A percentile compares a stretch with the other conserved stretches of the same genome.
Conservation (phyloP, 2,888 invertebrate genomes). For the Arrhopalites spinosus region DNA sequence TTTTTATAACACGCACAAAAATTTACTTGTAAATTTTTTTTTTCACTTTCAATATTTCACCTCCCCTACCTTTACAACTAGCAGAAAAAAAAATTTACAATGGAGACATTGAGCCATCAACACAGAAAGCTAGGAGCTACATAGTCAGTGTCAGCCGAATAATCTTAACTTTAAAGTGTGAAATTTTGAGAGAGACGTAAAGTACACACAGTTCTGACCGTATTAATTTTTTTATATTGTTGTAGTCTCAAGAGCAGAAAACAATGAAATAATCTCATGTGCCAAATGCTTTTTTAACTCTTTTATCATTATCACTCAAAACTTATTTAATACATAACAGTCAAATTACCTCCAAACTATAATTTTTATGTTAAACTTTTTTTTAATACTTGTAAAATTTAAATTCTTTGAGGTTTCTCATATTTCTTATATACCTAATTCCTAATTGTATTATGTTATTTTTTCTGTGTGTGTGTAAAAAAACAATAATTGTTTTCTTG, state of each 20-base stretch:
- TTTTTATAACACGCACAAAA: too few species aligned
- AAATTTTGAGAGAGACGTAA: too few species aligned
- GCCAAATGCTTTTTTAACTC: background rate
- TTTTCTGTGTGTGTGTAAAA: background rate
- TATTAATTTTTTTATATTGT: conserved; percentile 1
- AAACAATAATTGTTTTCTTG: background rate
- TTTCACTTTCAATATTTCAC: background rate
- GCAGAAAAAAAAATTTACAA: too few species aligned
- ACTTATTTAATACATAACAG: too few species aligned
- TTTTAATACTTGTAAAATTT: too few species aligned
- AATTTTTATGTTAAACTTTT: too few species aligned
- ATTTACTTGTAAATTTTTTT: too few species aligned
- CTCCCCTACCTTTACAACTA: too few species aligned
- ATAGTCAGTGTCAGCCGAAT: conserved; percentile 1
- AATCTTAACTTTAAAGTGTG: background rate
- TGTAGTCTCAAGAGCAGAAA: background rate
- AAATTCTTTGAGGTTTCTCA: background rate
- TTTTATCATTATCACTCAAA: background rate
- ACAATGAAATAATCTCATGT: conserved; percentile 1
- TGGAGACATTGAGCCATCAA: too few species aligned
- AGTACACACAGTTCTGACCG: background rate
- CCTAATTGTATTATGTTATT: background rate
- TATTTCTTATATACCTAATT: too few species aligned
- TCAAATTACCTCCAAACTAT: too few species aligned
- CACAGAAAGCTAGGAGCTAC: too few species aligned